A percentile compares a stretch with the other conserved stretches of the same genome.
Conservation (phyloP, 2,113 vertebrate species). For the Phoxinus phoxinus region DNA sequence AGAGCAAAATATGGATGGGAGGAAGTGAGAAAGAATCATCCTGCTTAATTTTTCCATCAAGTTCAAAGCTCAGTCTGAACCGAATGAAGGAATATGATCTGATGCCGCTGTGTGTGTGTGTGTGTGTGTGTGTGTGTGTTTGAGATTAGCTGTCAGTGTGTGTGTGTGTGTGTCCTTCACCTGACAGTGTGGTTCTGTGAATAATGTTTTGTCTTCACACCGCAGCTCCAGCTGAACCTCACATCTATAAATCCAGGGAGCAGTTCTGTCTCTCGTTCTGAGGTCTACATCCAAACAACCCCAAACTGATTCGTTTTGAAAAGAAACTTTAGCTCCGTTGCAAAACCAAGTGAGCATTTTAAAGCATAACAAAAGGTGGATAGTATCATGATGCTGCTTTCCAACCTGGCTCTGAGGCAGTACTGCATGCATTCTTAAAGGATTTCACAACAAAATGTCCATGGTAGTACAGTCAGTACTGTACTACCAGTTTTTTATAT, state of each 20-base stretch:
- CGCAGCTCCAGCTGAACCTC: not conserved
- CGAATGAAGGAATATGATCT: conserved; percentile 47
- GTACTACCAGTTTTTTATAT: no score
- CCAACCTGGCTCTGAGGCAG: not conserved
- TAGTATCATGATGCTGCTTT: not conserved
- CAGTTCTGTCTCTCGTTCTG: conserved; percentile 6
- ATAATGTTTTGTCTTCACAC: conserved; percentile 41
- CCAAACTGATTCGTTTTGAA: not conserved
- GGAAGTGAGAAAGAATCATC: conserved; percentile 12
- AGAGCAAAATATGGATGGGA: conserved; percentile 15
- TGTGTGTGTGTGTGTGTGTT: conserved; percentile 11
- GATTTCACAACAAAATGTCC: not conserved
- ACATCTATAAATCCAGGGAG: conserved; percentile 1
- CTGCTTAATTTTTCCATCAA: conserved; percentile 48
- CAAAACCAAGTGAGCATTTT: conserved; percentile 3
- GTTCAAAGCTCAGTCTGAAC: conserved; percentile 49
- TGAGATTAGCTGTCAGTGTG: not conserved
- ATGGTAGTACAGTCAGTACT: not conserved
- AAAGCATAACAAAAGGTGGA: not conserved
- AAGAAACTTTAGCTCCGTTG: not conserved
- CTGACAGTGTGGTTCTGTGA: conserved; percentile 30
- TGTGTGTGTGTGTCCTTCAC: conserved; percentile 34
- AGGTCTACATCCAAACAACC: conserved; percentile 20
- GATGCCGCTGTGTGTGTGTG: not conserved
- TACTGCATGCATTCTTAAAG: not conserved